Percentiles rank a stretch among this genome's conserved stretches.
phyloP scores from a whole-genome alignment of 1,140 invertebrate genomes.

The Lepidurus packardi region DNA sequence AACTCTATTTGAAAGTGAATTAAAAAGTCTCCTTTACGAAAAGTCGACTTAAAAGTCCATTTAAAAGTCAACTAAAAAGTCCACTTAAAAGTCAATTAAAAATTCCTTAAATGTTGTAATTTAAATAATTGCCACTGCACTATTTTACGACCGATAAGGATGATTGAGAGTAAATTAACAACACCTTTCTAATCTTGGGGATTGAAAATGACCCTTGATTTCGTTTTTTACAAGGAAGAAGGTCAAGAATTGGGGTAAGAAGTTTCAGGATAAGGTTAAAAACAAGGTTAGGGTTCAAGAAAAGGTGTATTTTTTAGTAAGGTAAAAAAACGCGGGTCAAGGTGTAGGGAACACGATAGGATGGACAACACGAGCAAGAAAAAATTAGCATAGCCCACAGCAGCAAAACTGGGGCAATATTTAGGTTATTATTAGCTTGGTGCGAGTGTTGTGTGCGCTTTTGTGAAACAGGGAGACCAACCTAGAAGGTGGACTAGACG shows the following conservation, averaged over 20 bases:
- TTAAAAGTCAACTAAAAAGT: no score
- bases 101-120: no score
- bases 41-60: no score
- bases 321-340: background rate
- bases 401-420: slow-evolving; percentile 18
- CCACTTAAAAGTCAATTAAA: no score
- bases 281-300: background rate
- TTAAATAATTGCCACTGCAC: no score
- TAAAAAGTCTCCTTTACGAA: no score
- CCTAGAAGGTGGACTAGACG: background rate
- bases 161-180: no score
- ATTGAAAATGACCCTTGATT: background rate
- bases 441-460: slow-evolving; percentile 17
- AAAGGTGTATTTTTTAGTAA: slow-evolving; percentile 18
- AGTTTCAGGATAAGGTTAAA: background rate
- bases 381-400: slow-evolving; percentile 15
- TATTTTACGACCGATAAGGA: no score
- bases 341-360: background rate
- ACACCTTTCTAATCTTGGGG: background rate
- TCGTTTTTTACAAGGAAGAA: background rate
- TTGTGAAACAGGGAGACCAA: slow-evolving; percentile 21
- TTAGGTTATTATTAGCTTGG: slow-evolving; percentile 22
- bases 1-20: no score
- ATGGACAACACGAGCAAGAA: background rate
- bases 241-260: slow-evolving; percentile 1